These are phyloP conservation scores for Itoplectis maculator DNA, from an alignment of 2,888 invertebrate genomes.

Conservation along the genomic window DNA sequence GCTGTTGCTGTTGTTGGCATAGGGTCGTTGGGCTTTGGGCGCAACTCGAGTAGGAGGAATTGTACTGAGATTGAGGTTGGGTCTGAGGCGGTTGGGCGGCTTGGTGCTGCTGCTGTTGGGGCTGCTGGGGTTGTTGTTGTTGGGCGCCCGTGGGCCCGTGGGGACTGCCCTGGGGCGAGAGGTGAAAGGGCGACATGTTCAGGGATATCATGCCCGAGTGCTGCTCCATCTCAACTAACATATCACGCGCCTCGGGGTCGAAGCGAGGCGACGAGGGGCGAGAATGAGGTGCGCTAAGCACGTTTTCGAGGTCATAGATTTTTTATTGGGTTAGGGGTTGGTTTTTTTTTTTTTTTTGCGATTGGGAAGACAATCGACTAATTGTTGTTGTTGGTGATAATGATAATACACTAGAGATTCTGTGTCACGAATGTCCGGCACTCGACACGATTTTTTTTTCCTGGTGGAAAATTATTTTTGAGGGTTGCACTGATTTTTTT, in stretches of 20 bases:
- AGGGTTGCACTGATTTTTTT: background rate
- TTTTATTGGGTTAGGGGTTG: background rate
- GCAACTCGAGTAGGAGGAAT: conserved; percentile 85
- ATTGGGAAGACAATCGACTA: background rate
- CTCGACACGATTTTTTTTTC: too few species aligned
- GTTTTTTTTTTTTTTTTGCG: background rate
- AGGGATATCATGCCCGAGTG: conserved; percentile 93
- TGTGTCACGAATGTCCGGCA: background rate
- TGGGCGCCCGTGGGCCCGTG: conserved; percentile 84
- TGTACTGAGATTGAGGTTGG: conserved; percentile 82
- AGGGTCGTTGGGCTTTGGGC: conserved; percentile 83
- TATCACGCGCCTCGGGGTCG: conserved; percentile 84
- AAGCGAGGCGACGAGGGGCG: conserved; percentile 28
- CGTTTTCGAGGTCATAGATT: conserved; percentile 68
- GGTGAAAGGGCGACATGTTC: conserved; percentile 94
- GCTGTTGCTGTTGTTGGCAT: conserved; percentile 78
- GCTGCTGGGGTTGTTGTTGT: conserved; percentile 82
- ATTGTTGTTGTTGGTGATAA: too few species aligned
- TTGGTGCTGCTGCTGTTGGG: conserved; percentile 82
- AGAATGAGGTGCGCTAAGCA: background rate
- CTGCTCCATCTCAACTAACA: conserved; percentile 95
- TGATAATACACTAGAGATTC: background rate
- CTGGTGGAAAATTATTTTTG: too few species aligned
- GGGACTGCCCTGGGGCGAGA: conserved; percentile 91
- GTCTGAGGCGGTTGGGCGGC: conserved; percentile 83